A percentile compares a stretch with the other conserved stretches of the same genome.
These are phyloP conservation scores for Tetragonula clypearis DNA, from an alignment of 1,140 invertebrate genomes.

Conservation along the genomic window DNA sequence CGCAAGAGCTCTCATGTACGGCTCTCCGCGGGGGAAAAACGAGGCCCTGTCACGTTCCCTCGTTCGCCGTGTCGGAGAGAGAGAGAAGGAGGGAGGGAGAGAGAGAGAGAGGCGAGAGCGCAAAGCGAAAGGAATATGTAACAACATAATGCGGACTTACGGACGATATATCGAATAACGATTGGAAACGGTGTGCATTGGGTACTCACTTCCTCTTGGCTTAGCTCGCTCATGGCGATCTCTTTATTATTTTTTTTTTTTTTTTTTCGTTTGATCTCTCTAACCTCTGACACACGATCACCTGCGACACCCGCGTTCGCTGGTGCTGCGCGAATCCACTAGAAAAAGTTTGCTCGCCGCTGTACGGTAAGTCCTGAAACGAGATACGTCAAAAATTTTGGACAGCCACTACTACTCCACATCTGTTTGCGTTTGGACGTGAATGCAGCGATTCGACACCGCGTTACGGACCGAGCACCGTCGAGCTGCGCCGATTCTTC, in stretches of 20 bases:
- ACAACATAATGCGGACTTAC: slow-evolving; percentile 32
- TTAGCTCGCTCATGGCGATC: slow-evolving; percentile 86
- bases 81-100: not conserved
- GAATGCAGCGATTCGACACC: slow-evolving; percentile 62
- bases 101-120: not conserved
- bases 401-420: slow-evolving; percentile 78
- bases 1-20: too few species aligned
- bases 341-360: slow-evolving; percentile 25
- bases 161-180: slow-evolving; percentile 34
- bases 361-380: slow-evolving; percentile 39
- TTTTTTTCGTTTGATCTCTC: slow-evolving; percentile 43
- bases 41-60: not conserved
- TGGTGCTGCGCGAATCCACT: slow-evolving; percentile 7
- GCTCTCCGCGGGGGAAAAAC: not conserved
- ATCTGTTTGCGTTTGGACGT: slow-evolving; percentile 76
- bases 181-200: slow-evolving; percentile 43
- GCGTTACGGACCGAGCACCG: slow-evolving; percentile 63
- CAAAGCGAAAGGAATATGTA: slow-evolving; percentile 8
- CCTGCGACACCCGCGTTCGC: slow-evolving; percentile 13
- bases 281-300: slow-evolving; percentile 28
- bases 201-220: slow-evolving; percentile 87
- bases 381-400: slow-evolving; percentile 75
- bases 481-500: slow-evolving; percentile 68
- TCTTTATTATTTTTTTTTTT: slow-evolving; percentile 41
- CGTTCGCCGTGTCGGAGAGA: not conserved